A percentile compares a stretch with the other conserved stretches of the same genome.
Evolutionary conservation across 2,113 vertebrate genomes (phyloP).

Genomic region (Ciconia stormi): DNA sequence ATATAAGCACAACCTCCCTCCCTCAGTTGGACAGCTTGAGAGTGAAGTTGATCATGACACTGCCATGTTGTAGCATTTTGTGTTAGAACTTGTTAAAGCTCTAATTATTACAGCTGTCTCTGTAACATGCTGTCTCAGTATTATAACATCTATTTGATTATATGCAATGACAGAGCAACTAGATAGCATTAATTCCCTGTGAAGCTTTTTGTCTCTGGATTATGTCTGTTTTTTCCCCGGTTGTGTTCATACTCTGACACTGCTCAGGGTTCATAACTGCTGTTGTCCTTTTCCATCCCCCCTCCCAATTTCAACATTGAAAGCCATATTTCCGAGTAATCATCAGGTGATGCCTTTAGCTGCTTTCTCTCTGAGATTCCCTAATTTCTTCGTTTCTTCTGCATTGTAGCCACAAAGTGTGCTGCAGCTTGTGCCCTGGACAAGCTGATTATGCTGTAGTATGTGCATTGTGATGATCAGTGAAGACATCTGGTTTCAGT

Average conservation of each 20-base stretch:
- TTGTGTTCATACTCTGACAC: not conserved
- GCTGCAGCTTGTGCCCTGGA: not conserved
- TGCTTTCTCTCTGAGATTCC: not conserved
- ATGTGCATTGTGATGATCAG: not conserved
- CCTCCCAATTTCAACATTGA: rapidly evolving
- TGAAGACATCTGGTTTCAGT: not conserved
- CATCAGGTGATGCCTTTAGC: not conserved
- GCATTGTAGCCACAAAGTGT: not conserved
- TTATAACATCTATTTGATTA: not conserved
- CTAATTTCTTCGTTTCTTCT: not conserved
- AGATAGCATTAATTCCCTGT: not conserved
- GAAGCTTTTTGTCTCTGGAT: not conserved
- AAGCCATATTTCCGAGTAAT: not conserved
- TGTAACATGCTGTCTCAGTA: not conserved
- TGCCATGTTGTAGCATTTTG: not conserved
- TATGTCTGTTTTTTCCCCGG: not conserved
- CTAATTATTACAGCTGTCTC: conserved; percentile 20
- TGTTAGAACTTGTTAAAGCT: conserved; percentile 20
- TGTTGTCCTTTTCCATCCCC: not conserved
- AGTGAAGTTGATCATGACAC: conserved; percentile 15
- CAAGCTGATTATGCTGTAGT: not conserved
- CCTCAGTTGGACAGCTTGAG: conserved; percentile 31
- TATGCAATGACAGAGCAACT: not conserved
- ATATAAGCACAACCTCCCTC: conserved; percentile 22
- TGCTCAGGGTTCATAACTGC: not conserved